Base-by-base conservation (phyloP, 2,888 invertebrate species). In the Drosophila falleni region DNA sequence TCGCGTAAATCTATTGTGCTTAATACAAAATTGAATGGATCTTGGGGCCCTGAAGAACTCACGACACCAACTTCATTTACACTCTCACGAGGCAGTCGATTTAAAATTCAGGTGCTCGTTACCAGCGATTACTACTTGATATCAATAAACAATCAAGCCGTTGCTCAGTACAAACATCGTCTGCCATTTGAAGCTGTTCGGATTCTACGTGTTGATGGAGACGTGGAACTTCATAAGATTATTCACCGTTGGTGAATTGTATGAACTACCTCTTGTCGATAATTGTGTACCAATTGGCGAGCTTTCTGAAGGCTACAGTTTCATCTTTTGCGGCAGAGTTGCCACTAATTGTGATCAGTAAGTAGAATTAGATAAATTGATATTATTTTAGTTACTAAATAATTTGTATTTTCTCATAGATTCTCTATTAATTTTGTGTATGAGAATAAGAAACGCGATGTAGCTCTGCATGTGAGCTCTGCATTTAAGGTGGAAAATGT, bases 11-110 rank as follows among this genome's bases (percentile, higher is more conserved):
- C 95, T 87, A 95, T 97, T 33, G 96, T 97, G 1, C 93, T 97
- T 71, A 97, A 97, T 91, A 94, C 95, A 2, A 94, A 94, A 61
- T 90, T 94, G 13, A 94, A 94, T 77, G 95, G 94, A 55, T 93
- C 93, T 51, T 97, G 97, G 97, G 96, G 95, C 0, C 90, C 91
- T 0, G 97, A 97, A 89, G 97, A 97, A 89, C 95, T 95, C 13
- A 95, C 90, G 74, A 94, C 81, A 89, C 93, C 90, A 87, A 93
- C 94, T 92, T 91, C 91, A 6, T 93, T 92, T 67, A 75, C 87
- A 26, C 76, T 93, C 11, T 66, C 76, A 10, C 90, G 91, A 13
- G 93, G 93, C 15, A 82, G 90, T 23, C 71, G 81, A 19, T 93
- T 93, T 59, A 79, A 93, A 70, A 92, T 96, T 81, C 94, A 95